Percentiles rank a stretch among this genome's conserved stretches.
Evolutionary conservation across 2,888 invertebrate genomes (phyloP).

Genomic region (Fragum sueziense): DNA sequence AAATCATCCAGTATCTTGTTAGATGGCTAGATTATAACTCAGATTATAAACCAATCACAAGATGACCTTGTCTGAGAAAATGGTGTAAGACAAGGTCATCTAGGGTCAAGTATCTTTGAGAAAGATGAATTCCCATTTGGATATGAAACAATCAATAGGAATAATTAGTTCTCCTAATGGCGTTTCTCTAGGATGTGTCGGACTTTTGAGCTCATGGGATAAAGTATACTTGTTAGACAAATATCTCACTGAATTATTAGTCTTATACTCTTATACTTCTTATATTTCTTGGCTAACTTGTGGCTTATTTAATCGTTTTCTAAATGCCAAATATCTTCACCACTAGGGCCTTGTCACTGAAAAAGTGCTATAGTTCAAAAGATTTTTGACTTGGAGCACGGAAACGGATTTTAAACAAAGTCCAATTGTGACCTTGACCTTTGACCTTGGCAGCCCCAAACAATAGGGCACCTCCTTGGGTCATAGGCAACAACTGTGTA

Average conservation of each 20-base stretch:
- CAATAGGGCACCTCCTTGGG: too few relatives aligned
- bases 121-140: constrained; percentile 28
- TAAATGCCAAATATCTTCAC: too few relatives aligned
- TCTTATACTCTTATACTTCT: too few relatives aligned
- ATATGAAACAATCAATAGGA: constrained; percentile 24
- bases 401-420: too few relatives aligned
- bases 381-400: too few relatives aligned
- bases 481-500: too few relatives aligned
- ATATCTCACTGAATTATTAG: not conserved
- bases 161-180: constrained; percentile 22
- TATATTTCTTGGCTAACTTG: too few relatives aligned
- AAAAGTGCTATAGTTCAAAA: too few relatives aligned
- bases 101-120: constrained; percentile 22
- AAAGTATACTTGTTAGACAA: not conserved
- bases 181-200: not conserved
- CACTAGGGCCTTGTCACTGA: too few relatives aligned
- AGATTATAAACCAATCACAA: constrained; percentile 13
- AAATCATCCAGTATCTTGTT: not conserved
- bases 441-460: too few relatives aligned
- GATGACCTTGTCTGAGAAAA: constrained; percentile 9
- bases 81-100: constrained; percentile 15
- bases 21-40: constrained; percentile 2
- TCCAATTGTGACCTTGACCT: too few relatives aligned
- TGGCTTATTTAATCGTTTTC: too few relatives aligned
- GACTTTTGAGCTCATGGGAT: not conserved